Conservation (phyloP, 2,797 vertebrate species). For the Chromis chromis region DNA sequence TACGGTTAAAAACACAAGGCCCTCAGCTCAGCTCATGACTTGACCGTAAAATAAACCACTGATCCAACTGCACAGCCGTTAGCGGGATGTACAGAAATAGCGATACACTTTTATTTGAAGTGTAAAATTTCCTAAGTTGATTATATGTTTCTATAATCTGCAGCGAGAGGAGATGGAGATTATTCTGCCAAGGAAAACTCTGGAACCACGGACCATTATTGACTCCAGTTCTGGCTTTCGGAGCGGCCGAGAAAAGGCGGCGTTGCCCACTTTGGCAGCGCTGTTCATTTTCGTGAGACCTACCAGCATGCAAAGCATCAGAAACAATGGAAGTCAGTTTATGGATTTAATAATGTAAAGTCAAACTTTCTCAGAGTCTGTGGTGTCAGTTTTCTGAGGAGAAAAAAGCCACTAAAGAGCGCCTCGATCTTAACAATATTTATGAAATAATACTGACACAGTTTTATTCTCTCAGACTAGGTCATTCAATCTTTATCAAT, state of each 20-base stretch:
- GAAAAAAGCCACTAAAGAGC: neutral
- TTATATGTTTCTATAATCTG: conserved; percentile 79
- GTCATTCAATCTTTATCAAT: neutral
- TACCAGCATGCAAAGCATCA: conserved; percentile 31
- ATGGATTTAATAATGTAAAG: conserved; percentile 8
- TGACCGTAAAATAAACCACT: conserved; percentile 58
- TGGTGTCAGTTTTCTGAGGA: neutral
- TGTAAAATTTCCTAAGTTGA: conserved; percentile 76
- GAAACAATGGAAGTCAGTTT: conserved; percentile 27
- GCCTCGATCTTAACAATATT: neutral
- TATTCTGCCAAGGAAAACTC: conserved; percentile 79
- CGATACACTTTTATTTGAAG: conserved; percentile 73
- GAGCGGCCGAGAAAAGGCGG: conserved; percentile 25
- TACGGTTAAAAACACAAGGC: conserved; percentile 19
- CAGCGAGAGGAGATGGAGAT: conserved; percentile 58
- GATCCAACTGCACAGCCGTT: conserved; percentile 38
- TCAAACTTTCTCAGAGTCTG: neutral
- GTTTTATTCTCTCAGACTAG: conserved; percentile 1
- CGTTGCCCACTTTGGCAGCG: conserved; percentile 35
- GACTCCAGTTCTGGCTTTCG: conserved; percentile 61
- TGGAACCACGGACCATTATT: conserved; percentile 59
- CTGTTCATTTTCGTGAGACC: conserved; percentile 46
- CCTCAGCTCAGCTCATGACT: conserved; percentile 38
- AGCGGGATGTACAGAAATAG: conserved; percentile 66
- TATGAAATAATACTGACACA: neutral